Base-by-base conservation (phyloP, 1,140 invertebrate species). In the Orius insidiosus region DNA sequence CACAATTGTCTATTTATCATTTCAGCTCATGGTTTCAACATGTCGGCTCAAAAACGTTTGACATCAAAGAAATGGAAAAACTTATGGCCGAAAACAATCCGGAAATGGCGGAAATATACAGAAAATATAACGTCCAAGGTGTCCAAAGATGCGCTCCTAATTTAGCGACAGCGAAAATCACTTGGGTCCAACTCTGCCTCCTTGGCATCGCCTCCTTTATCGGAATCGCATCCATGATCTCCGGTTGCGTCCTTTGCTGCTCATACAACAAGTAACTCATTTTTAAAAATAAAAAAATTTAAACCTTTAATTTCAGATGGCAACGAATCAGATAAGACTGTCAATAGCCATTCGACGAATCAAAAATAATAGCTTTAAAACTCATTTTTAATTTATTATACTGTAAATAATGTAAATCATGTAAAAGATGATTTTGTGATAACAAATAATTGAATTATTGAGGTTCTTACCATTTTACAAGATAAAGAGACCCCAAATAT, bases 21-120 rank as follows among this genome's bases (percentile, higher is more conserved):
- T 15, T 31, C 35, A 70, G 74, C 49, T 76, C 76, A 0, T 78
- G 76, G 51, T 78, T 78, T 54, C 75, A 80, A 57, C 65, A 80
- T 59, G 67, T 78, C 14, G 69, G 74, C 9, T 68, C 70, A 5
- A 66, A 70, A 15, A 65, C 66, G 0, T 67, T 71, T 44, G 68
- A 72, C 45, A 56, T 73, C 6, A 63, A 63, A 46, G 72, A 75
- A 50, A 76, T 72, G 67, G 67, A 71, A 41, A 59, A 63, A 16
- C 56, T 74, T 6, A 59, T 66, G 48, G 67, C 68, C 5, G 67
- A 68, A 9, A 63, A 68, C 47, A 58, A 61, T 39, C 36, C 57
- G 0, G 51, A 58, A 14, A 44, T 75, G n/a, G 65, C 69, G 16
- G 67, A 68, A 30, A 68, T 74, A 3, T 79, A 76, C 53, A 65